Evolutionary conservation across 2,888 invertebrate genomes (phyloP), one percentile per base, ranked within the genome.

Genomic region (Actias luna): DNA sequence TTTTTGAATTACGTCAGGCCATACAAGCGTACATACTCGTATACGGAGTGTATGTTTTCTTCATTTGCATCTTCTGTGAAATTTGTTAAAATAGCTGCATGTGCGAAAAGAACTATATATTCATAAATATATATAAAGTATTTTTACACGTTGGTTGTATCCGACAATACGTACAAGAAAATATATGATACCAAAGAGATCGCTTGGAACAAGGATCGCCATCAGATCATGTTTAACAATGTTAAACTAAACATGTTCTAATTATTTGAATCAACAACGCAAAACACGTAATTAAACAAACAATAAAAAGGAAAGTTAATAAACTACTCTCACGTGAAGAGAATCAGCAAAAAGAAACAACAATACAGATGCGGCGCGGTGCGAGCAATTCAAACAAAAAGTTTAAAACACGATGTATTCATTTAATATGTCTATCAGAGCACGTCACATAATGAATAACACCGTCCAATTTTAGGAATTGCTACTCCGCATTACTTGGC

Each of bases 401-500:
- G 65, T 67, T 68, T 71, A 71, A 74, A 75, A 75, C 74, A 71
- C 72, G 71, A 77, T 66, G 72, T 79, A 83, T 81, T 77, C 80
- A 78, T 75, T 80, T 79, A 82, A 82, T 83, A 81, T 77, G 71
- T 72, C 73, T 76, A 81, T 78, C 77, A 72, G 72, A 78, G 72
- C 73, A 73, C 74, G 72, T 77, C 79, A 72, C 74, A 62, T 69
- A 79, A 82, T 78, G 79, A 74, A 82, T 84, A 83, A 84, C 80
- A 74, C 74, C 79, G 66, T 79, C 80, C 80, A 83, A 84, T 83
- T 86, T 79, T 74, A 75, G 75, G 76, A 78, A 77, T 72, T 76
- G 73, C 78, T 81, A 82, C 76, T 79, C 71, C 67, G 72, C 65
- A 16, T 16, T n/a, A 8, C 8, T n/a, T 18, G 29, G 42, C 18